Evolutionary conservation across 1,140 invertebrate genomes (phyloP), one percentile per base, ranked within the genome.

Genomic region (Harpegnathos saltator): DNA sequence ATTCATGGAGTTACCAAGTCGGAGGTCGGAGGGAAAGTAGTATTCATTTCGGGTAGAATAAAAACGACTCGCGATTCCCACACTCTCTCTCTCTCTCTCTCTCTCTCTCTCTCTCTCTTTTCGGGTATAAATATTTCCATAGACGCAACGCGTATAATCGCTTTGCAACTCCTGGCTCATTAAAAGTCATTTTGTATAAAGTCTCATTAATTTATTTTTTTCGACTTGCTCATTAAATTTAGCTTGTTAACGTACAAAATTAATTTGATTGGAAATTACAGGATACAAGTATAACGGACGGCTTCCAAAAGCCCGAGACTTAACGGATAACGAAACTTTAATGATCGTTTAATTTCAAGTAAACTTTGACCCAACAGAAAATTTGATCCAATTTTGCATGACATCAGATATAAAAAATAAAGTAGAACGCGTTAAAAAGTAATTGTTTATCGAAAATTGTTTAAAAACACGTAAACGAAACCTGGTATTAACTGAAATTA

Each of bases 1-100:
- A 61, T 73, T 44, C 17, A 33, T 15, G 7, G 24, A 65, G 9
- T 59, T 63, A 50, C 22, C 22, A 29, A 73, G n/a, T 44, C 14
- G 11, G 12, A 63, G 38, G 33, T 63, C n/a, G n/a, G n/a, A 63
- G 38, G 9, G 26, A 74, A 14, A 44, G 7, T 26, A 66, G 50
- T 54, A 65, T 4, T 77, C 19, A 77, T 77, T 65, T 77, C 26
- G 11, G n/a, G 12, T 54, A 4, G n/a, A 17, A 72, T 19, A 33
- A 75, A 14, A 75, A 62, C 24, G 4, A 62, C 50, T 52, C 5
- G 15, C 2, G 22, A 66, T 5, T 54, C 17, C 3, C 3, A 33
- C 33, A 33, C 7, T 7, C n/a, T n/a, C n/a, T n/a, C n/a, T n/a
- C n/a, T n/a, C n/a, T n/a, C 9, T 54, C 17, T 7, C 3, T 3